Evolutionary conservation across 2,797 vertebrate species (phyloP), one percentile per base, ranked within the genome.

Genomic region (Gallinago stenura): DNA sequence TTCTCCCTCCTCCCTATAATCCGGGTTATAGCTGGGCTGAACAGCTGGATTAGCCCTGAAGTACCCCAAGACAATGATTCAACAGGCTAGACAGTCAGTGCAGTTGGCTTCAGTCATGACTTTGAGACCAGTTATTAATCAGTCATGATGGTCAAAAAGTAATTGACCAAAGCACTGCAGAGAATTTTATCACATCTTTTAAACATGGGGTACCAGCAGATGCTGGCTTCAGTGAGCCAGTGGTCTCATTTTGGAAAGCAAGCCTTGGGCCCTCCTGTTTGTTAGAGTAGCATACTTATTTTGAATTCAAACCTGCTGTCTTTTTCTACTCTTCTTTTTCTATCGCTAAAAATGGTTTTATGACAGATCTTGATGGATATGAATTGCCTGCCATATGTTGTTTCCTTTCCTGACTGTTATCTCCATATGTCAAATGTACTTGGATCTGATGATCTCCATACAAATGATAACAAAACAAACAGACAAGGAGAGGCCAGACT

Each of bases 381-480:
- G 90, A 88, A 91, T 97, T 95, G 91, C 88, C 83, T 96, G 96
- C 95, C 95, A 89, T 94, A 95, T 96, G 95, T 89, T 97, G 92
- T 96, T 92, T 97, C 94, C 65, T 96, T 83, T 91, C 85, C 72
- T 96, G 93, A 90, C 85, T 84, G 86, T 94, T 95, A 95, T 94
- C 93, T 95, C 91, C 91, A 79, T 95, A 95, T 96, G 95, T 93
- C 94, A 95, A 93, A 94, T 71, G 92, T 97, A 87, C 87, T 94
- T 91, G 92, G 56, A 89, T 96, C 91, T 96, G 91, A 94, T 95
- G 87, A 95, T 97, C 94, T 91, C 91, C 75, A 61, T 92, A 89
- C 85, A 90, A 96, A 93, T 0, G 66, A 94, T 86, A 95, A 86
- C 70, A 95, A 96, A 96, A 94, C 91, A 96, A 96, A 95, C 95